phyloP scores from a whole-genome alignment of 2,888 invertebrate genomes.

The Acrocyrtus sp. region DNA sequence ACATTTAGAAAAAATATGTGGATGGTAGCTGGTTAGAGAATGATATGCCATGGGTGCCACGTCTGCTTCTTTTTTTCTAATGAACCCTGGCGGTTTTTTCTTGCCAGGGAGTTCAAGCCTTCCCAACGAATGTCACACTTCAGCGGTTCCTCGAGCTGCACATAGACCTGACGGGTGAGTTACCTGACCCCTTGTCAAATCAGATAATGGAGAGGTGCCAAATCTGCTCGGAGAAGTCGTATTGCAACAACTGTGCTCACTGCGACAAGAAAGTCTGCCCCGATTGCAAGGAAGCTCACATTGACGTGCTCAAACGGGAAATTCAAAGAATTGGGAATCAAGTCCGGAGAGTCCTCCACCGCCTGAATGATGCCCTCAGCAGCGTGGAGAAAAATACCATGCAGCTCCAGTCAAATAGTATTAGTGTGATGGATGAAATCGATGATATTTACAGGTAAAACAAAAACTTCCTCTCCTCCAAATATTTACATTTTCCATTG shows the following conservation, averaged over 20 bases:
- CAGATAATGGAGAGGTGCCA: slow-evolving; percentile 94
- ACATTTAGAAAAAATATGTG: too few relatives aligned
- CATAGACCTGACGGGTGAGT: slow-evolving; percentile 81
- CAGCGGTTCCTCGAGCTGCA: slow-evolving; percentile 94
- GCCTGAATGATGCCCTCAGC: slow-evolving; percentile 85
- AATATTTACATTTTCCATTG: slow-evolving; percentile 44
- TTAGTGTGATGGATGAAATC: slow-evolving; percentile 91
- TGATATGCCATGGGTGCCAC: too few relatives aligned
- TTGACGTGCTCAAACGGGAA: slow-evolving; percentile 94
- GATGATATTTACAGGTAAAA: slow-evolving; percentile 81
- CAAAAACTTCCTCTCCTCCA: not conserved
- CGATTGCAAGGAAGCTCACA: slow-evolving; percentile 93
- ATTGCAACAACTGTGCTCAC: slow-evolving; percentile 89
- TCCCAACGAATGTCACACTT: slow-evolving; percentile 95
- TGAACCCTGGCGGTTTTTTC: too few relatives aligned
- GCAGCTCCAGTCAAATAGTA: slow-evolving; percentile 88
- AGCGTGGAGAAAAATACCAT: slow-evolving; percentile 89
- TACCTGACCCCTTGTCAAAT: slow-evolving; percentile 90
- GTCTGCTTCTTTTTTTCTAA: not conserved
- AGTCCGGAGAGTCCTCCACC: slow-evolving; percentile 87
- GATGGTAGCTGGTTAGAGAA: too few relatives aligned
- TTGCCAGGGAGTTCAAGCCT: slow-evolving; percentile 84
- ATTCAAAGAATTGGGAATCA: slow-evolving; percentile 89
- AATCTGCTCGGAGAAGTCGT: slow-evolving; percentile 92
- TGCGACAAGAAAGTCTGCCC: slow-evolving; percentile 98